phyloP scores from a whole-genome alignment of 2,113 vertebrate species.

The Carassius auratus region DNA sequence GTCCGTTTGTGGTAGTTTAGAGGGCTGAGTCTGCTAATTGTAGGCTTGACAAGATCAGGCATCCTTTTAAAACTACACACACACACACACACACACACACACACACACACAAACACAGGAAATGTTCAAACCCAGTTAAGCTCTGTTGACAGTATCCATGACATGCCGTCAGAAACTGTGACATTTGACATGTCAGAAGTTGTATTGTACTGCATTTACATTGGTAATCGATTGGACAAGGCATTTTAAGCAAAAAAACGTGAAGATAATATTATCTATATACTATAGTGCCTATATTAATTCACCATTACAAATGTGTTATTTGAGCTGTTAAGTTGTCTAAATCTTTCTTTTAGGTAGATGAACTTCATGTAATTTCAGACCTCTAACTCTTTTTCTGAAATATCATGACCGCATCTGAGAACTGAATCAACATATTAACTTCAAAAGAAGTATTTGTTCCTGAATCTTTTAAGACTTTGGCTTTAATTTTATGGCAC shows the following conservation, averaged over 20 bases:
- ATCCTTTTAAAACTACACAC: slow-evolving; percentile 20
- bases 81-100: not conserved
- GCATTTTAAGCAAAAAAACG: not conserved
- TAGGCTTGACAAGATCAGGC: slow-evolving; percentile 22
- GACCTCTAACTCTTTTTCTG: too few relatives aligned
- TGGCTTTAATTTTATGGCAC: too few relatives aligned
- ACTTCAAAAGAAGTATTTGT: not conserved
- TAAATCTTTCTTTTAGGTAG: not conserved
- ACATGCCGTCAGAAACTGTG: too few relatives aligned
- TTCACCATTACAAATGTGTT: not conserved
- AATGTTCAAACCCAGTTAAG: not conserved
- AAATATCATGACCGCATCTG: not conserved
- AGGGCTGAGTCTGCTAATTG: slow-evolving; percentile 50
- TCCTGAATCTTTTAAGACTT: too few relatives aligned
- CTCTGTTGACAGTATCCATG: not conserved
- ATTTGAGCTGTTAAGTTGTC: too few relatives aligned
- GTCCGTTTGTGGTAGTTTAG: slow-evolving; percentile 57
- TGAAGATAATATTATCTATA: too few relatives aligned
- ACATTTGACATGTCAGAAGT: not conserved
- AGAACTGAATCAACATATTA: not conserved
- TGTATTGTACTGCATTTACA: not conserved
- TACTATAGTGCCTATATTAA: too few relatives aligned
- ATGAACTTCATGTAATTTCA: not conserved
- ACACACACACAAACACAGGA: not conserved
- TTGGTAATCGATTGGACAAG: not conserved